Evolutionary conservation across 2,113 vertebrate species (phyloP).

Genomic region (Tragelaphus buxtoni): DNA sequence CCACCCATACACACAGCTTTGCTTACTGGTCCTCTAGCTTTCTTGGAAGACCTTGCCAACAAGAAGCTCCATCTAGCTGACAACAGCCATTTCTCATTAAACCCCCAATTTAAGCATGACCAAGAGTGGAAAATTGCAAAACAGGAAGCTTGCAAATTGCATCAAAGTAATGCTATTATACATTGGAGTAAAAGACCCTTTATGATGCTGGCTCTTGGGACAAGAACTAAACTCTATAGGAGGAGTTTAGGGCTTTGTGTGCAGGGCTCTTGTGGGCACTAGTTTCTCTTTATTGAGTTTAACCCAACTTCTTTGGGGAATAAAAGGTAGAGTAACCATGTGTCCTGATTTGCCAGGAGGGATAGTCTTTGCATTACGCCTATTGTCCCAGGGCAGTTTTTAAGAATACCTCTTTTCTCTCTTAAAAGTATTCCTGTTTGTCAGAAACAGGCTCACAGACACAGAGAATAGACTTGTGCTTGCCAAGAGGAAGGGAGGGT

Average conservation of each 20-base stretch:
- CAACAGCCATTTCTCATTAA: constrained; percentile 54
- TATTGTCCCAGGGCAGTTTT: not conserved
- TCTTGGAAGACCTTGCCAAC: not conserved
- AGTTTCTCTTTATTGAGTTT: not conserved
- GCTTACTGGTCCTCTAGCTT: constrained; percentile 22
- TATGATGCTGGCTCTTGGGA: not conserved
- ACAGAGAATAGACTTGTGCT: not conserved
- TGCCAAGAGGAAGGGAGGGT: not conserved
- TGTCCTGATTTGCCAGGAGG: not conserved
- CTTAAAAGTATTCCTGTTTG: not conserved
- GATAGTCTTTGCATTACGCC: not conserved
- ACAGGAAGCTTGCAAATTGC: constrained; percentile 48
- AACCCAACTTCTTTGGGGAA: not conserved
- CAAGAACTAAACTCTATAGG: not conserved
- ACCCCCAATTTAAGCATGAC: constrained; percentile 31
- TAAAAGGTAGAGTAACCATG: not conserved
- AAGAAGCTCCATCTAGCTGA: constrained; percentile 12
- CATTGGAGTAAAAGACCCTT: not conserved
- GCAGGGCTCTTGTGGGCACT: not conserved
- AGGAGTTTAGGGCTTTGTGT: not conserved
- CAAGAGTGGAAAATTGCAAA: constrained; percentile 40
- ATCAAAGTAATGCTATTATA: constrained; percentile 40
- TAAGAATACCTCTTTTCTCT: not conserved
- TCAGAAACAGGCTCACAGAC: not conserved
- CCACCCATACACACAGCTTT: not conserved